Evolutionary conservation across 1,140 invertebrate species (phyloP).

Genomic region (Ephestia elutella): DNA sequence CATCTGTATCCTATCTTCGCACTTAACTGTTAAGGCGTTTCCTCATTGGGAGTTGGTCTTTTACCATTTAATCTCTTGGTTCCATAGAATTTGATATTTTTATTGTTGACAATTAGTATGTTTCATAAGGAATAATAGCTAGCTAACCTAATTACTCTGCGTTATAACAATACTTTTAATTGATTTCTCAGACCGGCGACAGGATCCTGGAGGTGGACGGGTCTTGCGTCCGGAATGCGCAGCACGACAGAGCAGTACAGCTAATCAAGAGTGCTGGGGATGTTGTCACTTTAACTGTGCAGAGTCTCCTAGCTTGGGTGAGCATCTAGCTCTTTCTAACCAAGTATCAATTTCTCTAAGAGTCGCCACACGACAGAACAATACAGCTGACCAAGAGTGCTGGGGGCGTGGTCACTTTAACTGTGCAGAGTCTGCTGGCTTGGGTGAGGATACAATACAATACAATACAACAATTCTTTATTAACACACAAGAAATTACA

Average conservation of each 20-base stretch:
- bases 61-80: too few species aligned
- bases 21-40: too few species aligned
- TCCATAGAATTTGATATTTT: too few species aligned
- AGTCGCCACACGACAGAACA: conserved; percentile 95
- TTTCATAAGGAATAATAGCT: too few species aligned
- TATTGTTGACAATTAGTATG: too few species aligned
- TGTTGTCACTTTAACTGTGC: conserved; percentile 93
- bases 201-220: conserved; percentile 95
- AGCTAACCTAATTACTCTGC: too few species aligned
- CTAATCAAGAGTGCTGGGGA: conserved; percentile 93
- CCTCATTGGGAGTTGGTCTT: too few species aligned
- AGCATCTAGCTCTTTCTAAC: conserved; percentile 48
- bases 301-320: conserved; percentile 91
- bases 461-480: too few species aligned
- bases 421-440: conserved; percentile 93
- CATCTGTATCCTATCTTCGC: too few species aligned
- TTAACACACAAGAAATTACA: too few species aligned
- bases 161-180: not conserved
- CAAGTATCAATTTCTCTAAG: too few species aligned
- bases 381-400: conserved; percentile 97
- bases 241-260: conserved; percentile 96
- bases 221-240: conserved; percentile 90
- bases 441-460: conserved; percentile 86
- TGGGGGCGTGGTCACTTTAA: conserved; percentile 90
- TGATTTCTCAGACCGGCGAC: conserved; percentile 82